These are phyloP conservation scores for Paramuricea clavata DNA, from an alignment of 92 coral and sea anemone genomes.

Conservation along the genomic window DNA sequence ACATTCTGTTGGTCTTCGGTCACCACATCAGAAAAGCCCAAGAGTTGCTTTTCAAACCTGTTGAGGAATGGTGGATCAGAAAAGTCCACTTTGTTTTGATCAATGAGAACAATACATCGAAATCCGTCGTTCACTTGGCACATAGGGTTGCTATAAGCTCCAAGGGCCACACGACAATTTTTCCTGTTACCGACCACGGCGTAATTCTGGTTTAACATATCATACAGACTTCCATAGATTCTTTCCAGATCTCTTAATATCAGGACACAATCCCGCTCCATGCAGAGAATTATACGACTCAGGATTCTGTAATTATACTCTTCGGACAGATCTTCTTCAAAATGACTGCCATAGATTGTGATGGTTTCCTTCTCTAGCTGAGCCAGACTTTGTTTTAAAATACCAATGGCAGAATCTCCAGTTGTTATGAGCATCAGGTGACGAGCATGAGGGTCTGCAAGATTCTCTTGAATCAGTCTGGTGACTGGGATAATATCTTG, in stretches of 20 bases:
- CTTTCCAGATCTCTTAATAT: constrained; percentile 91
- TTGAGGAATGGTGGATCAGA: constrained; percentile 97
- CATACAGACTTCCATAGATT: constrained; percentile 98
- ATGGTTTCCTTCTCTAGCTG: constrained; percentile 87
- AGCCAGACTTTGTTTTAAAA: constrained; percentile 79
- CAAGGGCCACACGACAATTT: constrained; percentile 96
- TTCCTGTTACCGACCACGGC: constrained; percentile 94
- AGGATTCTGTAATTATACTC: constrained; percentile 92
- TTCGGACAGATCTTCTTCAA: constrained; percentile 95
- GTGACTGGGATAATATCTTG: constrained; percentile 63
- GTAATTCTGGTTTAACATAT: constrained; percentile 97
- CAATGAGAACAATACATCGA: constrained; percentile 93
- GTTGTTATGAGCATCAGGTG: constrained; percentile 96
- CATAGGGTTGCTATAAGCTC: constrained; percentile 97
- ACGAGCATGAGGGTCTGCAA: constrained; percentile 83
- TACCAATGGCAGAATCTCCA: constrained; percentile 97
- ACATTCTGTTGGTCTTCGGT: constrained; percentile 57
- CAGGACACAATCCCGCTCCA: constrained; percentile 93
- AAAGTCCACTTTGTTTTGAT: constrained; percentile 84
- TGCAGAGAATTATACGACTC: constrained; percentile 96
- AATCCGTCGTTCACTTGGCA: constrained; percentile 98
- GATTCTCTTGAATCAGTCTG: constrained; percentile 82
- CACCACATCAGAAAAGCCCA: constrained; percentile 92
- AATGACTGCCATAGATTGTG: constrained; percentile 94
- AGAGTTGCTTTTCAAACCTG: constrained; percentile 94